phyloP scores from a whole-genome alignment of 2,113 vertebrate species.

The Pipra filicauda region DNA sequence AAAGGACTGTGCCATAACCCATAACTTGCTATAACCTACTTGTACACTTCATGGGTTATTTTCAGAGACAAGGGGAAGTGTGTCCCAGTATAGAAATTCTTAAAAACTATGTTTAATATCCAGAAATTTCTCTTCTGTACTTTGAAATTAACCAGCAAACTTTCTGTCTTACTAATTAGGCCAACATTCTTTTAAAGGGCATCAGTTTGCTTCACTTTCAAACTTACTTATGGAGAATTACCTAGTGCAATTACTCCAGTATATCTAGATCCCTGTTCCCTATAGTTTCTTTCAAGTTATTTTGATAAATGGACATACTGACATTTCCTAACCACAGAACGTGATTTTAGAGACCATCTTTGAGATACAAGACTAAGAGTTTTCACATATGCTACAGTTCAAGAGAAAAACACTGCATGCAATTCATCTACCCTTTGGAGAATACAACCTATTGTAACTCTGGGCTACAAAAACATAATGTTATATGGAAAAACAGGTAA shows the following conservation, averaged over 20 bases:
- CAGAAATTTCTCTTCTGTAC: background rate
- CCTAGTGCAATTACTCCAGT: background rate
- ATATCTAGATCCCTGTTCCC: background rate
- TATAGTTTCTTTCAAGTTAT: background rate
- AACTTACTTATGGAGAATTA: background rate
- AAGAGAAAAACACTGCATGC: background rate
- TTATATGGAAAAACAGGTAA: background rate
- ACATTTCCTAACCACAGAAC: background rate
- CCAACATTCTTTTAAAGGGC: background rate
- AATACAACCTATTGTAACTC: background rate
- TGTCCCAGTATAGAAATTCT: background rate
- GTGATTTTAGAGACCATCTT: background rate
- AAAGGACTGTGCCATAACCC: background rate
- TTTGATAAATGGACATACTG: background rate
- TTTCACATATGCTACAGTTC: background rate
- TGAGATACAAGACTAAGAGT: background rate
- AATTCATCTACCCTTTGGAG: background rate
- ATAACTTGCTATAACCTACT: background rate
- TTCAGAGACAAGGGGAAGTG: background rate
- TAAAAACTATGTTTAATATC: conserved; percentile 2
- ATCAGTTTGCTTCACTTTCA: background rate
- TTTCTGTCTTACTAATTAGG: conserved; percentile 27
- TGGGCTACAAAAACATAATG: background rate
- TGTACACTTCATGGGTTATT: background rate
- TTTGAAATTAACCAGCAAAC: conserved; percentile 14